Base-by-base conservation (phyloP, 1,140 invertebrate species). In the Catajapyx aquilonaris region DNA sequence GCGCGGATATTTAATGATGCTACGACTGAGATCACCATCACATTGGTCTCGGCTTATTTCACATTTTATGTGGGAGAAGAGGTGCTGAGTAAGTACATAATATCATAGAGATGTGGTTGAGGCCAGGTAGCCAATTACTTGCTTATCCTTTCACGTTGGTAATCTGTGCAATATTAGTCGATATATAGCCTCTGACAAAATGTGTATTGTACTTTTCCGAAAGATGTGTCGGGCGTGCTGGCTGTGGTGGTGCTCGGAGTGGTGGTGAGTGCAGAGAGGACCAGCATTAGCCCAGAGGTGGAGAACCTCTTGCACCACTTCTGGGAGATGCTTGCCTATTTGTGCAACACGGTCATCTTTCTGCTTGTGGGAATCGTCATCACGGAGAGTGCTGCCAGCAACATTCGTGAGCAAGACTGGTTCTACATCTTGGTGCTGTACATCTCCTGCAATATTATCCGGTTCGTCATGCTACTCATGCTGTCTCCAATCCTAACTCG, bases 281-380 rank as follows among this genome's bases (percentile, higher is more conserved):
- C 58, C 4, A 53, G 50, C 40, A 58, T 64, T 21, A 61, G 54
- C 37, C 59, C 60, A 0, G 59, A 62, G 42, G 58, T 58, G 1
- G 58, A 63, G 35, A 43, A 41, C 13, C 54, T 53, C 23, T 43
- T 63, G 3, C 59, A 63, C 44, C 46, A 49, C 38, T 61, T 62
- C 39, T 64, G 62, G 62, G 56, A 62, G 44, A 55, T 58, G 19
- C 33, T 64, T 30, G 52, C 56, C 10, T 64, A 60, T 38, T 47
- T 62, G 20, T 57, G 59, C 9, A 63, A 64, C 44, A 62, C 61
- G 1, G 43, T 64, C 4, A 60, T 64, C 15, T 64, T 63, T 43
- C 55, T 60, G 23, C 47, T 62, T 15, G 59, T 61, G 19, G 61
- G 61, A 5, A 51, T 60, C 28, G 51, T 63, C n/a, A 60, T 63